Evolutionary conservation across 2,888 invertebrate species (phyloP), one percentile per base, ranked within the genome.

Genomic region (Pristionchus exspectatus): DNA sequence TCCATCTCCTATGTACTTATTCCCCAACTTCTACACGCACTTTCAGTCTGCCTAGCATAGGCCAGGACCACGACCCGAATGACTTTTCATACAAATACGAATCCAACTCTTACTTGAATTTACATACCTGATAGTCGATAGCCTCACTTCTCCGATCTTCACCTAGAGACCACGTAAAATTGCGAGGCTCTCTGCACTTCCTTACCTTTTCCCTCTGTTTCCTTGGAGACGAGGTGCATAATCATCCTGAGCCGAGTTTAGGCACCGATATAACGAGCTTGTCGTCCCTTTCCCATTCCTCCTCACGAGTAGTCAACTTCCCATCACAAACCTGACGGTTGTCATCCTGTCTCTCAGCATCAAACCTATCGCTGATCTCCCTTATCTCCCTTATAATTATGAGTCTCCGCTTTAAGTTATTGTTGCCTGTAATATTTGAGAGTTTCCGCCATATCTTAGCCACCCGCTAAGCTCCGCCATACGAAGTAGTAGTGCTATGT

Each of bases 381-480:
- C 27, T 24, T 30, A 10, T 27, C 56, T 38, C 21, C 14, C 12
- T 9, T 30, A 38, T 54, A 54, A 81, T 81, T 81, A 81, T 81
- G 50, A 81, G 44, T 10, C 5, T 18, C n/a, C 50, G 50, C 81
- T 81, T 81, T 81, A 81, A 81, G 1, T 81, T 81, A 81, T 81
- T 50, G 44, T 21, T 50, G 81, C n/a, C 44, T 2, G 12, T 77
- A 21, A 9, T 81, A 50, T n/a, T 81, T 81, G 24, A n/a, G 14
- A 21, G 16, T 21, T 27, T 50, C 81, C 21, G 81, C 81, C 81
- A 81, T 81, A 81, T 81, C 81, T 81, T 81, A 81, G 81, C 81
- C n/a, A n/a, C 50, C 27, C 77, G 72, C 30, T 72, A 44, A 44
- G 14, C 9, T 7, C n/a, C 27, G 50, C 27, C 50, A n/a, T 81